phyloP scores from a whole-genome alignment of 2,797 vertebrate genomes.

The Phaenicophaeus curvirostris region DNA sequence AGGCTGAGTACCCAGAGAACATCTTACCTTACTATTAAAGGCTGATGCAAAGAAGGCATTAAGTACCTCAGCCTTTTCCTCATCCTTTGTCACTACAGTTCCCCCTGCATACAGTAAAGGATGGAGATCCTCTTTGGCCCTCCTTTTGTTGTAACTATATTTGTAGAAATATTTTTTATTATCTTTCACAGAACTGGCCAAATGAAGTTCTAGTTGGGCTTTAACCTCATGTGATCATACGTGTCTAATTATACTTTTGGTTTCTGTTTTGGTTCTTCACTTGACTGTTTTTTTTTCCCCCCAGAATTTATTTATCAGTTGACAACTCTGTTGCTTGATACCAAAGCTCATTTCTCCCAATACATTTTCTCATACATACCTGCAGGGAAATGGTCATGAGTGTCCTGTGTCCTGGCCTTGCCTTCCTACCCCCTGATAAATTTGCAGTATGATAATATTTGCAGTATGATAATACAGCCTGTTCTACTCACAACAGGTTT shows the following conservation, averaged over 20 bases:
- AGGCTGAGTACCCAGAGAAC: too few species aligned
- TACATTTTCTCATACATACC: fast-evolving
- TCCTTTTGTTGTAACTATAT: too few species aligned
- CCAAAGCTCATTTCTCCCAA: neutral
- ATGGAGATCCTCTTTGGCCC: too few species aligned
- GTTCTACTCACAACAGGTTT: neutral
- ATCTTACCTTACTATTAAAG: too few species aligned
- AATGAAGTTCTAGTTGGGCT: too few species aligned
- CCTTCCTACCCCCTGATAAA: neutral
- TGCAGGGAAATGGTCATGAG: neutral
- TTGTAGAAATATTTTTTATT: too few species aligned
- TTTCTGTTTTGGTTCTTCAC: neutral
- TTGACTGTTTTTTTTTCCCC: neutral
- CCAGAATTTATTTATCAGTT: neutral
- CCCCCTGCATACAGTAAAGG: too few species aligned
- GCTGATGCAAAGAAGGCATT: too few species aligned
- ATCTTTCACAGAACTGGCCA: too few species aligned
- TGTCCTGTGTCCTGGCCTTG: too few species aligned
- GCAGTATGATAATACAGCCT: neutral
- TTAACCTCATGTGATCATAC: neutral
- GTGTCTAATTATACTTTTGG: neutral
- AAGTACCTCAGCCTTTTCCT: too few species aligned
- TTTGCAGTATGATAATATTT: neutral
- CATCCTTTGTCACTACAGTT: too few species aligned
- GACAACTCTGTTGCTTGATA: neutral